These are phyloP conservation scores for Drosophila nebulosa DNA, from an alignment of 1,140 invertebrate species.

Conservation along the genomic window DNA sequence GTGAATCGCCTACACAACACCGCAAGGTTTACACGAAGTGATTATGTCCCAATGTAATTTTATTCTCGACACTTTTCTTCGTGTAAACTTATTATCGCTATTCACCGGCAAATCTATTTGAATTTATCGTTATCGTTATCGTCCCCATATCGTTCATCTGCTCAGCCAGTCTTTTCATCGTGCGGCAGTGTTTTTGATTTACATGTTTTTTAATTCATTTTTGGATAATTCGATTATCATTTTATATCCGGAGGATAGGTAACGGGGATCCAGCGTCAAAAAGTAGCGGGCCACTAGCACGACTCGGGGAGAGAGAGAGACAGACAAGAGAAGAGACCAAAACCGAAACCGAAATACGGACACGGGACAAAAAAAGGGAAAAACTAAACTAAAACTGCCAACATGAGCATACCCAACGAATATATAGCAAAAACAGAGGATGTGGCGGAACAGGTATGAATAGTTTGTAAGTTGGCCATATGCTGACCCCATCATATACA, in stretches of 20 bases:
- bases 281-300: constrained; percentile 11
- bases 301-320: constrained; percentile 13
- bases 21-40: not conserved
- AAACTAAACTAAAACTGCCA: constrained; percentile 39
- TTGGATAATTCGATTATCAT: constrained; percentile 59
- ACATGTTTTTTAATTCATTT: constrained; percentile 68
- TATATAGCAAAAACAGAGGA: constrained; percentile 95
- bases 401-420: constrained; percentile 92
- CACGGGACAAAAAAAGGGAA: not conserved
- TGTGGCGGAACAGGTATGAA: constrained; percentile 93
- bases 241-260: constrained; percentile 31
- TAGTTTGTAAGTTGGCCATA: constrained; percentile 1
- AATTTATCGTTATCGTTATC: constrained; percentile 28
- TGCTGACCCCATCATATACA: not conserved
- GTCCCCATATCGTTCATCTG: constrained; percentile 3
- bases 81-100: not conserved
- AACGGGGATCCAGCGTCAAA: constrained; percentile 12
- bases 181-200: constrained; percentile 72
- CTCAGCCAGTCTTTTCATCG: constrained; percentile 41
- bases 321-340: constrained; percentile 2
- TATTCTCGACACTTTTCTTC: not conserved
- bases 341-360: not conserved
- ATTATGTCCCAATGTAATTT: not conserved
- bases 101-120: not conserved
- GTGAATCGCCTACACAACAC: not conserved